These are phyloP conservation scores for Hesperia comma DNA, from an alignment of 2,888 invertebrate genomes.

Conservation along the genomic window DNA sequence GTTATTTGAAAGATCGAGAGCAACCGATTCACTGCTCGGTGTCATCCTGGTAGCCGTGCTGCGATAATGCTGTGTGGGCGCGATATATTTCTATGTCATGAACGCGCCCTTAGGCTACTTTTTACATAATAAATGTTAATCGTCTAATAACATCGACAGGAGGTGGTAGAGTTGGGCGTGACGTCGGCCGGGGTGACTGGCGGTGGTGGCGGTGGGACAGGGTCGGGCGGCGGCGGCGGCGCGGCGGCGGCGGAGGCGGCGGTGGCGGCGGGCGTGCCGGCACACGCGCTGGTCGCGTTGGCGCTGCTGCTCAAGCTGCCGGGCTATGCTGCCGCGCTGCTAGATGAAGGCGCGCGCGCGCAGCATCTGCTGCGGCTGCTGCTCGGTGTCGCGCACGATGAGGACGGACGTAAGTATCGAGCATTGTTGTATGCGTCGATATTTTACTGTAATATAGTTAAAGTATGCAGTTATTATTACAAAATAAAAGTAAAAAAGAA, in stretches of 20 bases:
- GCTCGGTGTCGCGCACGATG: slow-evolving; percentile 95
- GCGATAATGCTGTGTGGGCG: too few species aligned
- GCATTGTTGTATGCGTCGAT: background rate
- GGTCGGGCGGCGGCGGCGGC: slow-evolving; percentile 69
- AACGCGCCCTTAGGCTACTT: too few species aligned
- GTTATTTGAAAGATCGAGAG: too few species aligned
- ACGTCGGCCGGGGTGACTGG: slow-evolving; percentile 46
- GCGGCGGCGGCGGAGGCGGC: slow-evolving; percentile 61
- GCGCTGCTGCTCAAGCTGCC: slow-evolving; percentile 94
- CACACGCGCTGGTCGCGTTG: slow-evolving; percentile 95
- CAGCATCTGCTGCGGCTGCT: slow-evolving; percentile 93
- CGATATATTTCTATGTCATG: too few species aligned
- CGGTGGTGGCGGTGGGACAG: slow-evolving; percentile 65
- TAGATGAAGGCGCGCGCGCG: slow-evolving; percentile 92
- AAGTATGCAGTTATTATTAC: too few species aligned
- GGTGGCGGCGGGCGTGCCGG: slow-evolving; percentile 86
- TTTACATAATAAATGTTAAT: too few species aligned
- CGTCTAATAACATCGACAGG: slow-evolving; percentile 51
- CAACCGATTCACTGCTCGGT: too few species aligned
- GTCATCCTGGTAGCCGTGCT: too few species aligned
- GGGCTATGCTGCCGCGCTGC: slow-evolving; percentile 94
- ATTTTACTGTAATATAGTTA: too few species aligned
- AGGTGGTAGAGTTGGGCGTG: slow-evolving; percentile 69
- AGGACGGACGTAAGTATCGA: slow-evolving; percentile 89
- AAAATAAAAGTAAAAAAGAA: too few species aligned